Evolutionary conservation across 2,113 vertebrate genomes (phyloP).

Genomic region (Glaucomys volans): DNA sequence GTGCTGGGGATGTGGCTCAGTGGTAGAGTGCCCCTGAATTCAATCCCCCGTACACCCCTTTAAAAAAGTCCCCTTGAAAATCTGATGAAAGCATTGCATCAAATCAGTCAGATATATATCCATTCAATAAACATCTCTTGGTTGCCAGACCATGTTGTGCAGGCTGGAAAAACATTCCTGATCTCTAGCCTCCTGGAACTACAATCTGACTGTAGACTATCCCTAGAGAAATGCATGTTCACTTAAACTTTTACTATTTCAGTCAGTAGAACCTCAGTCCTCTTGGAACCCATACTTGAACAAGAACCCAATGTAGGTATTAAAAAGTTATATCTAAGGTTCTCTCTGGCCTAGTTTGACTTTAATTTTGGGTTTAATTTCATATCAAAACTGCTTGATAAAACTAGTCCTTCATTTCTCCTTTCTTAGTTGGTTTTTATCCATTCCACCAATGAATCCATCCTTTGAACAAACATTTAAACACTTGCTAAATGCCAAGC

Average conservation of each 20-base stretch:
- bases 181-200: background rate
- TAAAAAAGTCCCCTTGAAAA: background rate
- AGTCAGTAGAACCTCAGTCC: background rate
- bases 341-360: constrained; percentile 17
- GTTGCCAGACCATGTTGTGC: background rate
- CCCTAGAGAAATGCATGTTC: background rate
- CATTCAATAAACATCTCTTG: background rate
- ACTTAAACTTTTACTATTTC: background rate
- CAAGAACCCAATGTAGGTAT: background rate
- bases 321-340: background rate
- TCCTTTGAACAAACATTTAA: constrained; percentile 10
- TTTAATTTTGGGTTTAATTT: constrained; percentile 49
- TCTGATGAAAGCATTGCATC: constrained; percentile 21
- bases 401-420: background rate
- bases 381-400: constrained; percentile 4
- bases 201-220: background rate
- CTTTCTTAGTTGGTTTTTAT: background rate
- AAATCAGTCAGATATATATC: background rate
- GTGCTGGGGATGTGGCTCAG: no score
- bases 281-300: background rate
- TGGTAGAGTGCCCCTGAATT: no score
- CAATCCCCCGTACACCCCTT: no score
- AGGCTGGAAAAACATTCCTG: background rate
- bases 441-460: background rate
- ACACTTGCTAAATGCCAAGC: background rate